phyloP scores from a whole-genome alignment of 1,140 invertebrate genomes.

The Oreohelix idahoensis region DNA sequence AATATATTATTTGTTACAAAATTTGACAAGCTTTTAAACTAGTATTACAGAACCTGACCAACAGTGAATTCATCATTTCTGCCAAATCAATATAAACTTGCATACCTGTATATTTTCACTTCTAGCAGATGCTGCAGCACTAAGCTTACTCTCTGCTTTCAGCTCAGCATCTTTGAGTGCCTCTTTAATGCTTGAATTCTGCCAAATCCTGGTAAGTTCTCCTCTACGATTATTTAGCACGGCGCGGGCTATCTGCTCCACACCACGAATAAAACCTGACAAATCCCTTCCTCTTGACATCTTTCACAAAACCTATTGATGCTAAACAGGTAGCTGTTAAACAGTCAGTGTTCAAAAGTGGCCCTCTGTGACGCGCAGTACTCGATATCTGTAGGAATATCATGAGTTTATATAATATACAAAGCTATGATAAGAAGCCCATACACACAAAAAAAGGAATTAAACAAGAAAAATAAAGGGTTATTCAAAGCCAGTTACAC shows the following conservation, averaged over 20 bases:
- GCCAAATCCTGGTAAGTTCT: conserved; percentile 56
- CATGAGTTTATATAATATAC: too few species aligned
- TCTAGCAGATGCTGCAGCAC: conserved; percentile 24
- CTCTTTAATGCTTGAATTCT: conserved; percentile 63
- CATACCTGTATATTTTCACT: conserved; percentile 48
- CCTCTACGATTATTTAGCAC: conserved; percentile 55
- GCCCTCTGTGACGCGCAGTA: too few species aligned
- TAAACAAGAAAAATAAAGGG: too few species aligned
- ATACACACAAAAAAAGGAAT: too few species aligned
- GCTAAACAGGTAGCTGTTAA: too few species aligned
- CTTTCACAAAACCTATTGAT: not conserved
- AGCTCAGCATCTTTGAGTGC: conserved; percentile 51
- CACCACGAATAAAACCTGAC: conserved; percentile 59
- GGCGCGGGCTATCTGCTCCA: conserved; percentile 60
- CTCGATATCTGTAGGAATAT: too few species aligned
- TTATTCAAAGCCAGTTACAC: too few species aligned
- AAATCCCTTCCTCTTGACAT: conserved; percentile 65
- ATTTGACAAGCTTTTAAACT: not conserved
- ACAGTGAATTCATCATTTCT: not conserved
- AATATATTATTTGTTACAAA: too few species aligned
- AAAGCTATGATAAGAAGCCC: too few species aligned
- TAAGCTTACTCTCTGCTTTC: conserved; percentile 49
- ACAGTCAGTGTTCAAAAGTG: too few species aligned
- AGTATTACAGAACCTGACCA: not conserved
- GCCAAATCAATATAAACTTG: not conserved